Evolutionary conservation across 2,113 vertebrate species (phyloP), one percentile per base, ranked within the genome.

Genomic region (Cyprinodon brontotheroides): DNA sequence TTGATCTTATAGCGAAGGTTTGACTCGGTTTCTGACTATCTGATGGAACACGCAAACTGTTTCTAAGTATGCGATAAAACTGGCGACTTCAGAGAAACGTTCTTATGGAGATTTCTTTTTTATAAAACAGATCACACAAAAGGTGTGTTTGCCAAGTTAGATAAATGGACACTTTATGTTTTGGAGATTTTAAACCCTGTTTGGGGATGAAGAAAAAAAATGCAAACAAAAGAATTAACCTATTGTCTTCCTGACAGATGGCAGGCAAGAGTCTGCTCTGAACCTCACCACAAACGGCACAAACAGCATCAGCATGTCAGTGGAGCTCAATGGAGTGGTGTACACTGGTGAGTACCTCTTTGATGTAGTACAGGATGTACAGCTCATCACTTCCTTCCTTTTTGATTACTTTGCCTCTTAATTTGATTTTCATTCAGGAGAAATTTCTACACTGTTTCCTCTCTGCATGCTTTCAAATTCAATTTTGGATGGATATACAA

Each of bases 291-390:
- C 90, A 75, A 97, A 96, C 0, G 95, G 96, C 87, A 94, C 94
- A 83, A 96, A 90, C 92, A 98, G 97, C 90, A 98, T 98, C 86
- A 98, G 96, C 91, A 98, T 98, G 97, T 98, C 97, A 0, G 95
- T 99, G 50, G 97, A 99, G 89, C 96, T 99, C 76, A 99, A 99
- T 1, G 97, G 97, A 0, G 94, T 98, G 48, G 84, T 98, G 78
- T 98, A 98, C 89, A 94, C 97, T 80, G 97, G 97, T 99, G 82
- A 90, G 92, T 69, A 36, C 5, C 9, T 36, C 36, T 4, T 36
- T 41, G 60, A 68, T 36, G 50, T 59, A 17, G 20, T 11, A 48
- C 61, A 70, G 48, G 40, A 80, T 68, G 29, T 73, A 50, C 39
- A 53, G 1, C 39, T 59, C 22, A 64, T 41, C 20, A 39, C 61